A percentile compares a stretch with the other conserved stretches of the same genome.
Conservation (phyloP, 2,113 vertebrate genomes). For the Ondatra zibethicus region DNA sequence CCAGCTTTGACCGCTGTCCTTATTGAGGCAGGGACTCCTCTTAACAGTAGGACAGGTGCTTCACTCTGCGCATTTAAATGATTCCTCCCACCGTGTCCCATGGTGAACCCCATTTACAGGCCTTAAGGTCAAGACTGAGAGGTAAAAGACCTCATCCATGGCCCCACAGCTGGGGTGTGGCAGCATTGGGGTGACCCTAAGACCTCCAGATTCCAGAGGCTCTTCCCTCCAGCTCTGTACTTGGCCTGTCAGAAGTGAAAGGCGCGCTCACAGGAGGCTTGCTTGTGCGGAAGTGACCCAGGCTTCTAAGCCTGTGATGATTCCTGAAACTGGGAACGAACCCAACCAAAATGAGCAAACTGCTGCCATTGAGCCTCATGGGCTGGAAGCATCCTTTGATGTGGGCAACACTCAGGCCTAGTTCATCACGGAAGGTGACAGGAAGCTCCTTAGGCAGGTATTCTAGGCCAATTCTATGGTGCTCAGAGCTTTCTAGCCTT, state of each 20-base stretch:
- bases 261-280: not conserved
- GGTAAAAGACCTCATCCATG: rapidly evolving
- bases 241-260: not conserved
- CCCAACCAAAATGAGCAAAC: not conserved
- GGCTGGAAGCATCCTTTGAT: not conserved
- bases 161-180: not conserved
- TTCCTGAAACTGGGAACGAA: not conserved
- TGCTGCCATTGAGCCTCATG: not conserved
- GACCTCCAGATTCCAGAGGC: not conserved
- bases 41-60: not conserved
- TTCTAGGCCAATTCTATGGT: not conserved
- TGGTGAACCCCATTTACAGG: not conserved
- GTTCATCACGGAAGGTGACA: not conserved
- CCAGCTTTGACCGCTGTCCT: not conserved
- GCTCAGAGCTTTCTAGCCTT: not conserved
- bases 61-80: rapidly evolving
- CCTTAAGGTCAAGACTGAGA: not conserved
- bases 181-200: not conserved
- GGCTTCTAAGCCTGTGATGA: not conserved
- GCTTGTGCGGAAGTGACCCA: not conserved
- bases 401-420: rapidly evolving
- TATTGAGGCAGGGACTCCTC: rapidly evolving
- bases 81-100: rapidly evolving
- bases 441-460: not conserved
- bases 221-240: not conserved